These are phyloP conservation scores for Smittia aterrima DNA, from an alignment of 2,888 invertebrate species.

Conservation along the genomic window DNA sequence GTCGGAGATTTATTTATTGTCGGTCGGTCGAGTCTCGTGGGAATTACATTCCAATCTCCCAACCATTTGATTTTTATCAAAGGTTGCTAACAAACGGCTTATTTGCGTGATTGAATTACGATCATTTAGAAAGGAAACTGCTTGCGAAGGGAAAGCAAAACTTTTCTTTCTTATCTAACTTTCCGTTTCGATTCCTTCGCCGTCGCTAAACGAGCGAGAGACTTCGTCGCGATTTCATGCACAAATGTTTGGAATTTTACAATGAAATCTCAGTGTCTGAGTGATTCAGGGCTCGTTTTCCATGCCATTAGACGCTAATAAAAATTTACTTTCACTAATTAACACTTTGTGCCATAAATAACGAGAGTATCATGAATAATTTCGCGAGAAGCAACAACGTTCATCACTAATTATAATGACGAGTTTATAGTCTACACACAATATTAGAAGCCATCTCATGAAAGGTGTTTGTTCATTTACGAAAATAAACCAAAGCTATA, in stretches of 20 bases:
- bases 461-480: not conserved
- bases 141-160: not conserved
- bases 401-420: not conserved
- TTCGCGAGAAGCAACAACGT: not conserved
- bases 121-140: not conserved
- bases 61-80: not conserved
- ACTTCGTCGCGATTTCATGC: not conserved
- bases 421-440: not conserved
- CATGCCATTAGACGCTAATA: not conserved
- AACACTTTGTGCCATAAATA: slow-evolving; percentile 22
- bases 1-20: not conserved
- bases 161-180: not conserved
- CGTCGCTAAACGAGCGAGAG: not conserved
- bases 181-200: not conserved
- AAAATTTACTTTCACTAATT: slow-evolving; percentile 19
- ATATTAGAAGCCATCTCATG: not conserved
- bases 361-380: not conserved
- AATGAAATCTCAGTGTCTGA: too few relatives aligned
- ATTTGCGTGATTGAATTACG: slow-evolving; percentile 42
- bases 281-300: too few relatives aligned
- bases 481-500: not conserved
- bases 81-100: slow-evolving; percentile 34
- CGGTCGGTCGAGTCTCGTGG: slow-evolving; percentile 12
- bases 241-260: not conserved
- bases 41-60: not conserved